Base-by-base conservation (phyloP, 1,140 invertebrate species). In the Brachionus asplanchnoidis region DNA sequence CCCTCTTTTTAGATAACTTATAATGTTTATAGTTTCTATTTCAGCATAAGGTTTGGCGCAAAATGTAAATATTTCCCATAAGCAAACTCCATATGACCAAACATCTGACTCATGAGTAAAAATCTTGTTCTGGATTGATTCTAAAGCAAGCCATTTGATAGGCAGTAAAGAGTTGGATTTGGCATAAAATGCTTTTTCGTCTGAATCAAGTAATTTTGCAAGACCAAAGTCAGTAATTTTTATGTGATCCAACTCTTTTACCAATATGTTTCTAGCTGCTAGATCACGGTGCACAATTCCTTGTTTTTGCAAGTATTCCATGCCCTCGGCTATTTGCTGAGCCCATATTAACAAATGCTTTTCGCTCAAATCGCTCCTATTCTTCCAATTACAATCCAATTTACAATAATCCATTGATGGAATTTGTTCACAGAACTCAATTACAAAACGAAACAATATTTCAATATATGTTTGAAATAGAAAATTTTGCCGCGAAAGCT, bases 281-380 rank as follows among this genome's bases (percentile, higher is more conserved):
- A 99, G 91, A 90, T 99, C 97, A 86, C 96, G 92, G 89, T 99
- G 97, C 1, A 99, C 95, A 89, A 97, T 98, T 90, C 97, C 95
- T 91, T 97, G 95, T 78, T 92, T 93, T 1, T 95, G 93, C 9
- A 99, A 91, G 89, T 98, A 98, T 87, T 98, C 96, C 96, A 99
- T 98, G 0, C 95, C 94, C 78, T 95, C 94, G 83, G 96, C 95
- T 86, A 99, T 98, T 91, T 99, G 97, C 11, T 97, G 96, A 28
- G 97, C 94, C 94, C 99, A 97, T 90, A 95, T 90, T 97, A 96
- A 78, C 94, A 91, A 66, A 95, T 93, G 17, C 17, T 53, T 60
- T 17, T 66, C 70, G 26, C 8, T 75, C n/a, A 75, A 17, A 36
- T 42, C 20, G 3, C 20, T 20, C 20, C 23, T 75, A 46, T 75